Evolutionary conservation across 1,140 invertebrate genomes (phyloP), one percentile per base, ranked within the genome.

Genomic region (Drosophila gunungcola): DNA sequence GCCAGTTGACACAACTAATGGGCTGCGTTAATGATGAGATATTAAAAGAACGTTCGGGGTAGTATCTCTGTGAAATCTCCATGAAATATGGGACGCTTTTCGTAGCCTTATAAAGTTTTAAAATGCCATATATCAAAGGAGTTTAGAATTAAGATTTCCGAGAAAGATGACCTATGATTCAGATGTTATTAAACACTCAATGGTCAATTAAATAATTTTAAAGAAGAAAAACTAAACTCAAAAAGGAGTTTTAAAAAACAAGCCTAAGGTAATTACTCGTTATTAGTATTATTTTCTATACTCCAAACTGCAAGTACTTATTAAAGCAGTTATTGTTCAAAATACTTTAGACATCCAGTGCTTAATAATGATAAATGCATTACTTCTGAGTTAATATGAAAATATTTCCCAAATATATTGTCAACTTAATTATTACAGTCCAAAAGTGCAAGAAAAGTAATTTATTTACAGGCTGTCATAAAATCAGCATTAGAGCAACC

Each of bases 11-110:
- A 70, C 32, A 60, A 62, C 73, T 80, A 63, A 58, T 62, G 72
- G 57, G 29, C 70, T 27, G 51, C 43, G 52, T 63, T 73, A 73
- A 73, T 73, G 64, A 82, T 73, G 60, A 55, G 74, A 67, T 65
- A 73, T 79, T 56, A 67, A 49, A 38, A 13, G 38, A 46, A 32
- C 51, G 38, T 36, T 46, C 25, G 27, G 48, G 48, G 48, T 34
- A 34, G 51, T 56, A 69, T 34, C 27, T 21, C 64, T 7, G 32
- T 5, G 51, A 49, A 43, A 63, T 74, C 70, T 39, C 5, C 46
- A 52, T 74, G 45, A 74, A 39, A 55, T 56, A 72, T 72, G 43
- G 12, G 5, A 29, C n/a, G 32, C 29, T 3, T 29, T 16, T 29
- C 13, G 25, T 27, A 6, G 6, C 5, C 32, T 4, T 29, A 63